Evolutionary conservation across 2,797 vertebrate genomes (phyloP).

Genomic region (Muscicapa comitata): DNA sequence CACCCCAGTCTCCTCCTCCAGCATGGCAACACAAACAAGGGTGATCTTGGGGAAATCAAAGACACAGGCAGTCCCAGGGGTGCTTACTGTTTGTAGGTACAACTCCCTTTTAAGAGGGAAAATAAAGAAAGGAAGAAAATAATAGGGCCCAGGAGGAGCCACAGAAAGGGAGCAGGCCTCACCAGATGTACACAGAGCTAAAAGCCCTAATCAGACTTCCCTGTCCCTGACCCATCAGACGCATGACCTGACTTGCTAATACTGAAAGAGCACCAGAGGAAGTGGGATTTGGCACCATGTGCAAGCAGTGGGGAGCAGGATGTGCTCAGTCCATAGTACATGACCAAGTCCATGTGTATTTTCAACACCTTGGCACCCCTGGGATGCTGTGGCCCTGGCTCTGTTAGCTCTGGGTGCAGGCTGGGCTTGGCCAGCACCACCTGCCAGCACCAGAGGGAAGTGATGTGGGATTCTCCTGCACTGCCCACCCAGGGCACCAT

Average conservation of each 20-base stretch:
- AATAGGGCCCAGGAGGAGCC: not conserved
- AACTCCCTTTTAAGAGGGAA: not conserved
- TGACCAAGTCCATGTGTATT: not conserved
- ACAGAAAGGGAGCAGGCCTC: not conserved
- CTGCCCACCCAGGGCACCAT: not conserved
- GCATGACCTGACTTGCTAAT: not conserved
- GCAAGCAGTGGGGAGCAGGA: not conserved
- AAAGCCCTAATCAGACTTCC: not conserved
- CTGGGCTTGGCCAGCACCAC: not conserved
- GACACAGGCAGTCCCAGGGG: not conserved
- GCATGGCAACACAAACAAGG: not conserved
- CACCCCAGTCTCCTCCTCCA: not conserved
- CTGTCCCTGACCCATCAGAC: not conserved
- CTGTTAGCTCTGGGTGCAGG: not conserved
- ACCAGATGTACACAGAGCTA: not conserved
- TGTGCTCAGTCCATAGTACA: not conserved
- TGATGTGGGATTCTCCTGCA: not conserved
- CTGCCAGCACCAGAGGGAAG: not conserved
- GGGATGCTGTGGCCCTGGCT: not conserved
- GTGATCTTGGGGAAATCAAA: not conserved
- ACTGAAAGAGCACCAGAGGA: constrained; percentile 40
- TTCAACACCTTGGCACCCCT: not conserved
- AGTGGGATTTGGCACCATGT: not conserved
- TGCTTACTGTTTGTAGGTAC: not conserved
- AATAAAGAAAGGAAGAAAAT: not conserved